Evolutionary conservation across 1,140 invertebrate species (phyloP), one percentile per base, ranked within the genome.

Genomic region (Platyscapa corneri): DNA sequence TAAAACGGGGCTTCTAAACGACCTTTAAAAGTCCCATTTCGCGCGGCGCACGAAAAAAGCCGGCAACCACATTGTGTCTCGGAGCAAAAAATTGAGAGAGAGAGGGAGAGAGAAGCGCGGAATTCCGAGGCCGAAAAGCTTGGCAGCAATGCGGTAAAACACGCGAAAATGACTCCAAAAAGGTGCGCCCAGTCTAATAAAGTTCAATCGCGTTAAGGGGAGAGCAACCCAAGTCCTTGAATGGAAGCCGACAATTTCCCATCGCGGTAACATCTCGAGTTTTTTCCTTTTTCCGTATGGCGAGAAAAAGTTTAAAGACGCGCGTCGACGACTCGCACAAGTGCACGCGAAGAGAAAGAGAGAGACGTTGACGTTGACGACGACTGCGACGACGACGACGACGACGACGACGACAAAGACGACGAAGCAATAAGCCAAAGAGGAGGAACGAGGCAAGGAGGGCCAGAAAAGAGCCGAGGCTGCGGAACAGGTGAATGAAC

Each of bases 401-500:
- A 34, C 39, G 37, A 1, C 8, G 34, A 72, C 34, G 20, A 49
- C n/a, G 39, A 0, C 27, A 1, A 42, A 1, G 46, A 1, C 27
- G 82, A 23, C 81, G 67, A 67, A 18, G 37, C 65, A 64, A 85
- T 76, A 78, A 70, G 78, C 64, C 56, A 37, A 72, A 64, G 72
- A 27, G 79, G 76, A 78, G 78, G n/a, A n/a, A n/a, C 27, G 42
- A 64, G 32, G 37, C 16, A 3, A 18, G 49, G 53, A 46, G 32
- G n/a, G 12, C 10, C 3, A 30, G 2, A 39, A 46, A 18, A 53
- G 75, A 49, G n/a, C 46, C 20, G 60, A 87, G 84, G 83, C 79
- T 81, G 23, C 32, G 86, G 82, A 90, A 89, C 91, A 92, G 92
- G 92, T 92, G 92, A 92, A 92, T 92, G 92, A 92, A 92, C 92